Percentiles rank a stretch among this genome's conserved stretches.
Conservation (phyloP, 2,797 vertebrate species). For the Dendrocincla tyrannina region DNA sequence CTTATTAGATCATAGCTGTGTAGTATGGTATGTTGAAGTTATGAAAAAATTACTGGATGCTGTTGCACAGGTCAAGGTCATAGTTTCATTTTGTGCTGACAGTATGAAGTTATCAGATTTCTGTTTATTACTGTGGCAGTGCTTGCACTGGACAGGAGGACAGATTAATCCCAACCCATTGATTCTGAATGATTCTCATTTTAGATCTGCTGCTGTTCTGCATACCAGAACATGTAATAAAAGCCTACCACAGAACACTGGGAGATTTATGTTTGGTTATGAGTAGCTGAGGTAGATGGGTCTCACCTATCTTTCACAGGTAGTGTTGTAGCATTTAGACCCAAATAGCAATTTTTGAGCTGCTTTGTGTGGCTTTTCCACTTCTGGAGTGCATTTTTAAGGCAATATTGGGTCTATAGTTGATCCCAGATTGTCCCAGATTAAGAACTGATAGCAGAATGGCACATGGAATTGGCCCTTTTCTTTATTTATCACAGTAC, state of each 20-base stretch:
- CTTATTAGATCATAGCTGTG: constrained; percentile 74
- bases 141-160: constrained; percentile 52
- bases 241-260: not conserved
- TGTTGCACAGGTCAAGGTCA: constrained; percentile 72
- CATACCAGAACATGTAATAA: constrained; percentile 42
- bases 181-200: constrained; percentile 59
- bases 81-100: constrained; percentile 70
- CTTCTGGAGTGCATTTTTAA: not conserved
- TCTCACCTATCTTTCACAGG: not conserved
- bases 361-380: not conserved
- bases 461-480: constrained; percentile 17
- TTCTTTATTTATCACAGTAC: not conserved
- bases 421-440: not conserved
- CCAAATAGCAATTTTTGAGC: not conserved
- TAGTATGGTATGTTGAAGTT: constrained; percentile 66
- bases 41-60: constrained; percentile 69
- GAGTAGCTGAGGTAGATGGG: not conserved
- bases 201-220: constrained; percentile 43
- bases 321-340: not conserved
- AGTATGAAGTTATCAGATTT: constrained; percentile 73
- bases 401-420: not conserved
- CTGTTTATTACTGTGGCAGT: constrained; percentile 65
- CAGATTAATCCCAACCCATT: constrained; percentile 40
- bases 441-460: not conserved
- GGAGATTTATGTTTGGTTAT: not conserved